Evolutionary conservation across 2,888 invertebrate genomes (phyloP).

Genomic region (Odontothrips loti): DNA sequence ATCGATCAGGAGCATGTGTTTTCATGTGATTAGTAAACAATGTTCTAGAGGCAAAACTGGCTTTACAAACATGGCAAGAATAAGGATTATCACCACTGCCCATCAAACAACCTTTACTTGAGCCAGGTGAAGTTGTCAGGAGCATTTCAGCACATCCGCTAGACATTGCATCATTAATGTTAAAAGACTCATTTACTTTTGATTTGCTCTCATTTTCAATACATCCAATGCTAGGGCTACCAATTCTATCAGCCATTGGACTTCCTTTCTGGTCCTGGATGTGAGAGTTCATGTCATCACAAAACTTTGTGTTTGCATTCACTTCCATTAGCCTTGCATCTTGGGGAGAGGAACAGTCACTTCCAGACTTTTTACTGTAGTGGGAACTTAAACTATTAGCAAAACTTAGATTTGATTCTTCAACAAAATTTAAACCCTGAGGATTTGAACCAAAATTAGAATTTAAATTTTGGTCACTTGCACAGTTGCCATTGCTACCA

Average conservation of each 20-base stretch:
- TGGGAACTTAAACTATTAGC: not conserved
- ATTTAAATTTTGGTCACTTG: not conserved
- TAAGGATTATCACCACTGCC: not conserved
- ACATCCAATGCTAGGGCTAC: not conserved
- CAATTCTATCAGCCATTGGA: not conserved
- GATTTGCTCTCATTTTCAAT: not conserved
- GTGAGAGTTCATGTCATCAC: constrained; percentile 10
- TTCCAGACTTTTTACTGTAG: not conserved
- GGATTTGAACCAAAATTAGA: not conserved
- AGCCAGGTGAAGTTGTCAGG: not conserved
- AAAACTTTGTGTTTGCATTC: constrained; percentile 2
- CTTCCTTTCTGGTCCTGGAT: not conserved
- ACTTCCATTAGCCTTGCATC: not conserved
- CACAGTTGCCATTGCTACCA: not conserved
- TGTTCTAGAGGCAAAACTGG: not conserved
- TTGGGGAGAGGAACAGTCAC: not conserved
- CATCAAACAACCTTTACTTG: constrained; percentile 17
- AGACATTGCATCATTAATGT: not conserved
- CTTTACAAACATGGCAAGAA: constrained; percentile 6
- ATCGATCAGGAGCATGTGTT: not conserved
- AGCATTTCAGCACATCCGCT: not conserved
- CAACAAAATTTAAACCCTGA: not conserved
- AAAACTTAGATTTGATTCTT: not conserved
- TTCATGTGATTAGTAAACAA: constrained; percentile 7
- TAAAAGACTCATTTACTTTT: not conserved